These are phyloP conservation scores for Dicyrtoma fusca DNA, from an alignment of 2,888 invertebrate species.

Conservation along the genomic window DNA sequence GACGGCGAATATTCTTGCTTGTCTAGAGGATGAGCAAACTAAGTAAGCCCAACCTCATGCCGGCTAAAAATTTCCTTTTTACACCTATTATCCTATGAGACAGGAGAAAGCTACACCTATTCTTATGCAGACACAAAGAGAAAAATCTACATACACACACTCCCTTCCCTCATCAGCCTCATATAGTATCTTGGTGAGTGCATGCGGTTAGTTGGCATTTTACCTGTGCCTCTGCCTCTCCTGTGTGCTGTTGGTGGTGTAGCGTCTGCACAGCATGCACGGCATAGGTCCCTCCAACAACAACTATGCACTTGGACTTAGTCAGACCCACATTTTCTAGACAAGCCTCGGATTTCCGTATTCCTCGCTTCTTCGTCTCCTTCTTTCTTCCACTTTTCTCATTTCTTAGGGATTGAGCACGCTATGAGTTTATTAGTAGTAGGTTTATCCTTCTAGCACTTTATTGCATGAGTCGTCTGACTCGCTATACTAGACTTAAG, in stretches of 20 bases:
- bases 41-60: conserved; percentile 40
- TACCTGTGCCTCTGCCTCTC: background rate
- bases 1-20: background rate
- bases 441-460: no score
- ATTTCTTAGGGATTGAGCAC: no score
- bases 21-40: conserved; percentile 37
- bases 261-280: no score
- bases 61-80: conserved; percentile 38
- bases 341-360: background rate
- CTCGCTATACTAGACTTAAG: no score
- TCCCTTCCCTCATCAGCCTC: conserved; percentile 11
- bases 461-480: no score
- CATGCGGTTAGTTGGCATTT: background rate
- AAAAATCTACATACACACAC: conserved; percentile 31
- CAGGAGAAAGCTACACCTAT: conserved; percentile 33
- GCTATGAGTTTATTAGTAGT: background rate
- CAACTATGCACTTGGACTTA: no score
- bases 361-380: background rate
- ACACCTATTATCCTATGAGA: conserved; percentile 35
- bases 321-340: no score
- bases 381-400: conserved; percentile 19
- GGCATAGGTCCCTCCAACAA: no score
- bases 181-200: conserved; percentile 5
- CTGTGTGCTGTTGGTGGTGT: background rate
- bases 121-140: conserved; percentile 29